phyloP scores from a whole-genome alignment of 2,888 invertebrate species.

The Furcula furcula region DNA sequence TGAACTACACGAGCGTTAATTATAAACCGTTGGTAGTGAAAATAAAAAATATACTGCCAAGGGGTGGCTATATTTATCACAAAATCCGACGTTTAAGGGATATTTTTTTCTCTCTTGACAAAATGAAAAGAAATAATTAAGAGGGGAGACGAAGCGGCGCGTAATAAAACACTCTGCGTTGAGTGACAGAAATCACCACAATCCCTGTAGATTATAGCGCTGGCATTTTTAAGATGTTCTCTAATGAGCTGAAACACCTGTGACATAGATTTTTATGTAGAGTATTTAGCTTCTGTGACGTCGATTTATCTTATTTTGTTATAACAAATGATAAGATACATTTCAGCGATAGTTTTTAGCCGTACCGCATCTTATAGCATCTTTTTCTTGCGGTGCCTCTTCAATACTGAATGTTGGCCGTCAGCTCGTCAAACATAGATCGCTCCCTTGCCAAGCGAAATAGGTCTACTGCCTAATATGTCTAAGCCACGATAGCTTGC shows the following conservation, averaged over 20 bases:
- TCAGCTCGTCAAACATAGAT: too few species aligned
- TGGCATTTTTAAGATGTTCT: conserved; percentile 42
- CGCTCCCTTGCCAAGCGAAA: too few species aligned
- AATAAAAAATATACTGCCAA: conserved; percentile 42
- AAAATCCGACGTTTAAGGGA: conserved; percentile 68
- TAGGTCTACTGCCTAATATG: too few species aligned
- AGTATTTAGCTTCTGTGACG: conserved; percentile 19
- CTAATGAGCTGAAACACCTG: conserved; percentile 58
- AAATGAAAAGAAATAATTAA: conserved; percentile 75
- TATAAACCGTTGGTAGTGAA: conserved; percentile 27
- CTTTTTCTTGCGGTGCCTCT: too few species aligned
- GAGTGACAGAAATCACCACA: conserved; percentile 60
- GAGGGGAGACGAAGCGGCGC: conserved; percentile 60
- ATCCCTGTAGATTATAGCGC: conserved; percentile 40
- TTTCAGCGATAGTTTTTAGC: too few species aligned
- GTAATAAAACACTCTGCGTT: conserved; percentile 72
- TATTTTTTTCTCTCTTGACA: conserved; percentile 55
- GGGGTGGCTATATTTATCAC: conserved; percentile 71
- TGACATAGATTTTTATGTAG: conserved; percentile 20
- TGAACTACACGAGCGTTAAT: conserved; percentile 12
- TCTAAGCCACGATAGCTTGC: too few species aligned
- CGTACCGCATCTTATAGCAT: too few species aligned
- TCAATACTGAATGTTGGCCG: too few species aligned
- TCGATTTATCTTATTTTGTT: too few species aligned
- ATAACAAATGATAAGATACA: too few species aligned